Conservation (phyloP, 2,113 vertebrate species). For the Archilochus colubris region DNA sequence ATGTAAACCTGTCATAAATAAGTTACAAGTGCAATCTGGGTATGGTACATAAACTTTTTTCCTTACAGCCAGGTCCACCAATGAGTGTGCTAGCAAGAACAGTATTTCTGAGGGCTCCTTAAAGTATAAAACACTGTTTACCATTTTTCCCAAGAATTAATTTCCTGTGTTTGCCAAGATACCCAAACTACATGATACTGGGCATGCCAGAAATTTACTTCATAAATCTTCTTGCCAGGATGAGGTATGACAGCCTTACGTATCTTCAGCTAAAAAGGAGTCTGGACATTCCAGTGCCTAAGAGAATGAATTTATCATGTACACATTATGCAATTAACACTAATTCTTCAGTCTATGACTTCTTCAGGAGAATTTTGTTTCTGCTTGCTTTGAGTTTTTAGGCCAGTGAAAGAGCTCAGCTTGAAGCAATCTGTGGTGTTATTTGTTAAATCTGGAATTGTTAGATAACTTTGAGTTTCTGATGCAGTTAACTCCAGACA, state of each 20-base stretch:
- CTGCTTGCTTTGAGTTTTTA: not conserved
- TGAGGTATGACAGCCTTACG: not conserved
- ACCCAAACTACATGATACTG: not conserved
- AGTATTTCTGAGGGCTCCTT: not conserved
- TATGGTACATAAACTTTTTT: not conserved
- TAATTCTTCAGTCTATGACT: not conserved
- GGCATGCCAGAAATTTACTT: constrained; percentile 18
- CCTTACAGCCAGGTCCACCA: not conserved
- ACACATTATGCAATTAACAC: not conserved
- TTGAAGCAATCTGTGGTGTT: not conserved
- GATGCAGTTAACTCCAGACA: not conserved
- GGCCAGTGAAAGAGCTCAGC: not conserved
- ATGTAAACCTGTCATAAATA: not conserved
- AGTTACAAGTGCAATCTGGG: not conserved
- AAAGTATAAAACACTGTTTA: constrained; percentile 33
- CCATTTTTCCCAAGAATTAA: constrained; percentile 30
- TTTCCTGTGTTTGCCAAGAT: constrained; percentile 47
- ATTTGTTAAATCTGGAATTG: not conserved
- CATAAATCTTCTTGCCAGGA: not conserved
- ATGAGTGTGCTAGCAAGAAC: not conserved
- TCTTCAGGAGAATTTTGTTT: not conserved
- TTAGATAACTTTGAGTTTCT: not conserved
- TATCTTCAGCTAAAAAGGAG: not conserved
- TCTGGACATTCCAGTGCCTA: not conserved
- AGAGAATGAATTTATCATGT: not conserved